Conservation (phyloP, 1,140 invertebrate genomes). For the Piezodorus guildinii region DNA sequence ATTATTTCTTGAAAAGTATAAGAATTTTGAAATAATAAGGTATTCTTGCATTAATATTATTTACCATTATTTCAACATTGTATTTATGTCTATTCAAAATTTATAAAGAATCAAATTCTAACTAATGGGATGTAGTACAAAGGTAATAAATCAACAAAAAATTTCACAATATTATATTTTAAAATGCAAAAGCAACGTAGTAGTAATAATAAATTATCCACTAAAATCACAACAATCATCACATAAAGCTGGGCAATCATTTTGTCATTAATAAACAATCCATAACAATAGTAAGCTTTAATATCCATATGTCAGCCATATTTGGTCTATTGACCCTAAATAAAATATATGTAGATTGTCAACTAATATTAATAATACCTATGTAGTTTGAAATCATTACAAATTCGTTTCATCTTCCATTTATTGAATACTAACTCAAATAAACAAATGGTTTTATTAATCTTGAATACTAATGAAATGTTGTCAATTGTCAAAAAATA, state of each 20-base stretch:
- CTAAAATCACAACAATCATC: conserved; percentile 10
- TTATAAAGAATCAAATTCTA: too few species aligned
- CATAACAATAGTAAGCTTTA: conserved; percentile 3
- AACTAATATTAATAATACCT: not conserved
- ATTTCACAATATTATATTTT: conserved; percentile 1
- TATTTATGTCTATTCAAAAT: too few species aligned
- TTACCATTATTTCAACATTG: too few species aligned
- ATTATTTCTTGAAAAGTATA: too few species aligned
- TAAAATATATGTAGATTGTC: conserved; percentile 3
- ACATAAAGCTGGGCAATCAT: conserved; percentile 10
- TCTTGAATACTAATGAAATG: too few species aligned
- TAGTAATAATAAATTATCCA: not conserved
- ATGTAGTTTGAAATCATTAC: not conserved
- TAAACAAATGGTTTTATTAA: too few species aligned
- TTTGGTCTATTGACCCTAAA: not conserved
- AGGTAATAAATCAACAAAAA: too few species aligned
- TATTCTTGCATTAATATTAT: too few species aligned
- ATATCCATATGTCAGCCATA: not conserved
- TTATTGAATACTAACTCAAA: not conserved
- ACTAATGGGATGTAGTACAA: too few species aligned
- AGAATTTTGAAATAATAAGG: too few species aligned
- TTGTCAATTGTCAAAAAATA: too few species aligned
- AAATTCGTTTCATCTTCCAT: too few species aligned
- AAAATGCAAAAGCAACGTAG: conserved; percentile 1
- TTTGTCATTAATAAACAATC: not conserved